These are phyloP conservation scores for Sminthurides aquaticus DNA, from an alignment of 2,888 invertebrate species.

Conservation along the genomic window DNA sequence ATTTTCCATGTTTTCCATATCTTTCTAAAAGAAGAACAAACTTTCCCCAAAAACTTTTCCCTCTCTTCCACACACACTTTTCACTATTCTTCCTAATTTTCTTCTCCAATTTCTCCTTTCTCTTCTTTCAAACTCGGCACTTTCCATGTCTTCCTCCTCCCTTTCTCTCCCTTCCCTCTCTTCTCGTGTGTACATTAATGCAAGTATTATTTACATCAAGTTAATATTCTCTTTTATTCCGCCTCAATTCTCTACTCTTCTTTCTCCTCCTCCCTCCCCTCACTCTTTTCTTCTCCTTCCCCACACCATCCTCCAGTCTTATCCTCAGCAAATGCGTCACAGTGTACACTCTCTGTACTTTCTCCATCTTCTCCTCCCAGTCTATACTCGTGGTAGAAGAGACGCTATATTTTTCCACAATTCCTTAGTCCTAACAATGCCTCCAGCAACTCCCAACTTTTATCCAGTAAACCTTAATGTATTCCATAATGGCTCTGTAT, in stretches of 20 bases:
- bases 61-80: too few relatives aligned
- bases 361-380: too few relatives aligned
- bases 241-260: background rate
- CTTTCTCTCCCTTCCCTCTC: background rate
- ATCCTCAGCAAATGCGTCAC: too few relatives aligned
- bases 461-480: too few relatives aligned
- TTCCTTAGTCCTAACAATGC: too few relatives aligned
- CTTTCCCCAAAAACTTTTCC: background rate
- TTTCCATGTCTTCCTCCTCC: background rate
- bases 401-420: too few relatives aligned
- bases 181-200: background rate
- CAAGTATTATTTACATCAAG: background rate
- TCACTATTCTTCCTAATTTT: background rate
- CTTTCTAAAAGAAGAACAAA: background rate
- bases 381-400: too few relatives aligned
- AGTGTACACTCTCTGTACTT: too few relatives aligned
- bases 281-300: too few relatives aligned
- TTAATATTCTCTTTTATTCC: background rate
- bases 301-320: too few relatives aligned
- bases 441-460: too few relatives aligned
- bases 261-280: background rate
- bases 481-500: too few relatives aligned
- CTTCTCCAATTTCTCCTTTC: background rate
- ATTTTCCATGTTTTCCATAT: background rate
- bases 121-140: background rate